These are phyloP conservation scores for Axinella damicornis DNA, from an alignment of 37 sponge, comb jelly and placozoan genomes.

Conservation along the genomic window DNA sequence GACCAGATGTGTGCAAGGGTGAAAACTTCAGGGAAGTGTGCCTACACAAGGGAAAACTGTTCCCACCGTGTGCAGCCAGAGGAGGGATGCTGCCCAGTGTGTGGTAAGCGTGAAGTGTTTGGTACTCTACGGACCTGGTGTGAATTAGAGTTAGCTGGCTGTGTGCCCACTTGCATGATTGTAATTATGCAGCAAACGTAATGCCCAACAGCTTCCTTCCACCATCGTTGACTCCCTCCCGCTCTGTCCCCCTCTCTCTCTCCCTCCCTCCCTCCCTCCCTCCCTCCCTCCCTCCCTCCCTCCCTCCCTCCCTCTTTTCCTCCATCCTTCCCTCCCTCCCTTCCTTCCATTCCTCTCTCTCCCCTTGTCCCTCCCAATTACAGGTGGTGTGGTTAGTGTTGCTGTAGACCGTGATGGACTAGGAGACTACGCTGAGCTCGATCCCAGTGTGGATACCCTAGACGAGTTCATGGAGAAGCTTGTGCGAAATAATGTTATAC, in stretches of 20 bases:
- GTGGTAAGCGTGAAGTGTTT: slow-evolving; percentile 48
- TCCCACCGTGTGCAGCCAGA: slow-evolving; percentile 28
- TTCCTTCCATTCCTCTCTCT: too few species aligned
- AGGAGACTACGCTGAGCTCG: slow-evolving; percentile 10
- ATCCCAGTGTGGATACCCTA: slow-evolving; percentile 8
- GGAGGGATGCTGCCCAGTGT: slow-evolving; percentile 64
- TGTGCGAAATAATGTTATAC: slow-evolving; percentile 5
- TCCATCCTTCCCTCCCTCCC: too few species aligned
- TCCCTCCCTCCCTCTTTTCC: too few species aligned
- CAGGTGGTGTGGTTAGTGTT: slow-evolving; percentile 43
- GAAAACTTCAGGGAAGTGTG: background rate
- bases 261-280: background rate
- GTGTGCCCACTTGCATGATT: too few species aligned
- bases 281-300: too few species aligned
- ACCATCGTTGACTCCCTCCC: too few species aligned
- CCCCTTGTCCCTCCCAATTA: too few species aligned
- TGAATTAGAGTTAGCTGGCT: too few species aligned
- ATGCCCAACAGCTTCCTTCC: too few species aligned
- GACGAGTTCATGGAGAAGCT: slow-evolving; percentile 20
- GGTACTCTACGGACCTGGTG: too few species aligned
- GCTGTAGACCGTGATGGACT: slow-evolving; percentile 29
- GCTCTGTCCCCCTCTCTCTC: background rate
- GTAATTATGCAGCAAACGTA: too few species aligned
- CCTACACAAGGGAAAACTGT: slow-evolving; percentile 27
- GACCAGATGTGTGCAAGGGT: slow-evolving; percentile 37